Conservation (phyloP, 2,888 invertebrate genomes). For the Orthonychiurus folsomi region DNA sequence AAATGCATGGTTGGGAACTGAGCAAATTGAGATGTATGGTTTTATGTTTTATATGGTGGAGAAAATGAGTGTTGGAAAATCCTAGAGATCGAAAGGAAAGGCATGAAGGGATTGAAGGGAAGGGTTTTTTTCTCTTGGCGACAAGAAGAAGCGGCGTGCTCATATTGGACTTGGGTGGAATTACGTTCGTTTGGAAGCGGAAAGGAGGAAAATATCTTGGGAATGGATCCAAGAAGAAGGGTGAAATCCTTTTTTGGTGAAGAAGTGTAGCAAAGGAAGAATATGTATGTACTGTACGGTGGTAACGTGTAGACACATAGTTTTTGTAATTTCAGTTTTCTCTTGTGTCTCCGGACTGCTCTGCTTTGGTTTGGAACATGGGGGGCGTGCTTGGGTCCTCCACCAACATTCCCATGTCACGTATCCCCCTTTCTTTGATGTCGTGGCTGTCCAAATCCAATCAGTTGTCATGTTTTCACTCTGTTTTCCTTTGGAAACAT, state of each 20-base stretch:
- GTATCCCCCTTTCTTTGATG: background rate
- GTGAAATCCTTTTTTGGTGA: background rate
- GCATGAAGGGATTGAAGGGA: too few species aligned
- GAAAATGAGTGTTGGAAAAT: too few species aligned
- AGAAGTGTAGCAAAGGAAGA: background rate
- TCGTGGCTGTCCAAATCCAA: constrained; percentile 28
- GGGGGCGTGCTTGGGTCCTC: background rate
- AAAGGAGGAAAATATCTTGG: constrained; percentile 6
- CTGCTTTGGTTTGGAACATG: background rate
- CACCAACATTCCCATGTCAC: background rate
- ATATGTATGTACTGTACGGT: background rate
- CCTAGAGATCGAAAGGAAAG: too few species aligned
- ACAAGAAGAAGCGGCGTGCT: constrained; percentile 2
- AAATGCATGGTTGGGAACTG: too few species aligned
- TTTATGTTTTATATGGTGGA: too few species aligned
- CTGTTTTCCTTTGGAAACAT: constrained; percentile 6
- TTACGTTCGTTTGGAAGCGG: background rate
- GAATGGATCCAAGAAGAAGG: constrained; percentile 10
- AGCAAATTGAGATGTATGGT: too few species aligned
- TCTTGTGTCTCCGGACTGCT: constrained; percentile 8
- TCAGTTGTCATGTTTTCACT: constrained; percentile 31
- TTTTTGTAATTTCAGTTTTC: constrained; percentile 6
- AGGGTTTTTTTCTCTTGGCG: too few species aligned
- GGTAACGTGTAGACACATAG: constrained; percentile 1
- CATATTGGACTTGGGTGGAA: background rate